A percentile compares a stretch with the other conserved stretches of the same genome.
Conservation (phyloP, 2,797 vertebrate species). For the Gallinago nigripennis region DNA sequence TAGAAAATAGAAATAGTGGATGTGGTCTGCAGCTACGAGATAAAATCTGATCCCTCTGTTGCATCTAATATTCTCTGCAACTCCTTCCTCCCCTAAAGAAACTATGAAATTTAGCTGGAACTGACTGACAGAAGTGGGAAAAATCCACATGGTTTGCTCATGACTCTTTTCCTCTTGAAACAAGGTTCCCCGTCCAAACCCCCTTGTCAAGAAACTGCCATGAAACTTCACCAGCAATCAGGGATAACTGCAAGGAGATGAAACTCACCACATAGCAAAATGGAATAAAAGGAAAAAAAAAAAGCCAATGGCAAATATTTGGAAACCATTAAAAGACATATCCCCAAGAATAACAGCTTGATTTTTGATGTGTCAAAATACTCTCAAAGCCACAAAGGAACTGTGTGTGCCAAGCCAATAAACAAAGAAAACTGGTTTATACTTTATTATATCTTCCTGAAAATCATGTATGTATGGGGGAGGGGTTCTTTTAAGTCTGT, state of each 20-base stretch:
- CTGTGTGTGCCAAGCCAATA: not conserved
- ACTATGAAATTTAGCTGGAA: not conserved
- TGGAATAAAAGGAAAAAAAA: no score
- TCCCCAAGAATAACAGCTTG: not conserved
- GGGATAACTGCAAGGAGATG: not conserved
- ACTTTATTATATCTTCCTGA: not conserved
- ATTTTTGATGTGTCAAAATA: not conserved
- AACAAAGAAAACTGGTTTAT: not conserved
- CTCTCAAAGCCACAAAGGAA: not conserved
- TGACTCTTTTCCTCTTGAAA: not conserved
- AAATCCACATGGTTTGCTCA: not conserved
- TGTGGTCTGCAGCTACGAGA: not conserved
- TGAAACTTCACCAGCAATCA: not conserved
- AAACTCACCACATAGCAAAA: not conserved
- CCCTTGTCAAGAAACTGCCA: not conserved
- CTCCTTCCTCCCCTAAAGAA: not conserved
- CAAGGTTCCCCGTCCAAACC: accelerated
- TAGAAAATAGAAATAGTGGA: not conserved
- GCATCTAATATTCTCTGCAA: not conserved
- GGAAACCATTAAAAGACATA: not conserved
- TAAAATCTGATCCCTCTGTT: not conserved
- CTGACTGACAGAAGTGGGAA: not conserved
- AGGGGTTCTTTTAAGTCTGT: not conserved
- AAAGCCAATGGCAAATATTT: not conserved
- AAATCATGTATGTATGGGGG: not conserved